These are phyloP conservation scores for Leucophenga varia DNA, from an alignment of 1,140 invertebrate genomes.

Conservation along the genomic window DNA sequence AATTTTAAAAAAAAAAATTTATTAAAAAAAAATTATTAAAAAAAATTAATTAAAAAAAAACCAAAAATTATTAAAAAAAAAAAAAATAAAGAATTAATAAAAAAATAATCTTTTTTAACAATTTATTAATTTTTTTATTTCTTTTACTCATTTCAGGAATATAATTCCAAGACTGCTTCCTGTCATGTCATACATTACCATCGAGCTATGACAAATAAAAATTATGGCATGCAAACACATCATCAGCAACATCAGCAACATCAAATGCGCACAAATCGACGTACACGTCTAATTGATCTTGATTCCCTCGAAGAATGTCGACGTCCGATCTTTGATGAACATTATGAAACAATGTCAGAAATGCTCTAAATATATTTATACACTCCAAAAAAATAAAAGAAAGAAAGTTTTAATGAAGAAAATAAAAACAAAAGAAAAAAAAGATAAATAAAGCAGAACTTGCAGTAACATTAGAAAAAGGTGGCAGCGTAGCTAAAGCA, in stretches of 20 bases:
- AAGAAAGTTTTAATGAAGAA: slow-evolving; percentile 40
- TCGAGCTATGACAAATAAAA: slow-evolving; percentile 7
- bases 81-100: background rate
- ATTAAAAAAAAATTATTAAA: background rate
- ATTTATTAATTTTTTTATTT: slow-evolving; percentile 1
- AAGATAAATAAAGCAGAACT: background rate
- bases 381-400: slow-evolving; percentile 21
- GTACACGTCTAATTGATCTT: slow-evolving; percentile 35
- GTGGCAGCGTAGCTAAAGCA: background rate
- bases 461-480: background rate
- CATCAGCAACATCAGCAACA: slow-evolving; percentile 12
- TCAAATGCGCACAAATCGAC: slow-evolving; percentile 14
- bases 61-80: too few relatives aligned
- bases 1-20: too few relatives aligned
- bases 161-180: slow-evolving; percentile 55
- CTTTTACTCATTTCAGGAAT: slow-evolving; percentile 33
- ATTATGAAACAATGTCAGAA: slow-evolving; percentile 37
- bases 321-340: slow-evolving; percentile 45
- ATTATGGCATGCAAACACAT: background rate
- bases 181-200: slow-evolving; percentile 54
- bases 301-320: slow-evolving; percentile 45
- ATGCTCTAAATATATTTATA: slow-evolving; percentile 30
- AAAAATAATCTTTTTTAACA: background rate
- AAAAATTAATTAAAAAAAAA: background rate
- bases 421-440: slow-evolving; percentile 15